phyloP scores from a whole-genome alignment of 2,888 invertebrate genomes.

The Eupithecia centaureata region DNA sequence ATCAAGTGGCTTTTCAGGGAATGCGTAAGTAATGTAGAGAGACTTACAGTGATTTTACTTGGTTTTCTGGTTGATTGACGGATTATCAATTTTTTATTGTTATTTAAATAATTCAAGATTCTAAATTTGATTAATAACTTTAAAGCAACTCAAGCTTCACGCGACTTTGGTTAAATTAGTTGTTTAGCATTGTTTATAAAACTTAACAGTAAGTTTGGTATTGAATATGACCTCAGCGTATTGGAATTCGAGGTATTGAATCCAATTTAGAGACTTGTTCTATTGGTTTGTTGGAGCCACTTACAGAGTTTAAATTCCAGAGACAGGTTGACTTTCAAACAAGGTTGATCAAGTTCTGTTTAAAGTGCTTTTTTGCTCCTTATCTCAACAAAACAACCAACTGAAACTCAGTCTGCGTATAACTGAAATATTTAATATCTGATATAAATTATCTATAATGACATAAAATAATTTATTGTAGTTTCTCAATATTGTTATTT shows the following conservation, averaged over 20 bases:
- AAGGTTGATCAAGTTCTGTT: neutral
- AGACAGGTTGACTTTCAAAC: conserved; percentile 2
- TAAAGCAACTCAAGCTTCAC: neutral
- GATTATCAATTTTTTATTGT: neutral
- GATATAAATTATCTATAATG: too few species aligned
- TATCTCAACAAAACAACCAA: neutral
- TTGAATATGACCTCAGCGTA: neutral
- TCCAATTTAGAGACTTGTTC: neutral
- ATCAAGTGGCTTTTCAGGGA: conserved; percentile 24
- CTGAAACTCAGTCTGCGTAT: neutral
- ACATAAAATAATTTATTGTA: too few species aligned
- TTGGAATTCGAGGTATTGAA: neutral
- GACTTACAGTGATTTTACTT: neutral
- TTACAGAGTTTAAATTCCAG: neutral
- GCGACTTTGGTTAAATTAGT: neutral
- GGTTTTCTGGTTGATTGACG: neutral
- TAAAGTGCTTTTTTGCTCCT: neutral
- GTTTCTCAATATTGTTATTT: too few species aligned
- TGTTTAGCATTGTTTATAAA: neutral
- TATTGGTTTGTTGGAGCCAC: neutral
- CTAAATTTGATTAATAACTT: neutral
- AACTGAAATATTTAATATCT: too few species aligned
- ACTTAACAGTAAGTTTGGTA: neutral
- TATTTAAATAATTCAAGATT: neutral
- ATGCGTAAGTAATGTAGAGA: conserved; percentile 16